A percentile compares a stretch with the other conserved stretches of the same genome.
Conservation (phyloP, 2,888 invertebrate species). For the Heliconius charithonia region DNA sequence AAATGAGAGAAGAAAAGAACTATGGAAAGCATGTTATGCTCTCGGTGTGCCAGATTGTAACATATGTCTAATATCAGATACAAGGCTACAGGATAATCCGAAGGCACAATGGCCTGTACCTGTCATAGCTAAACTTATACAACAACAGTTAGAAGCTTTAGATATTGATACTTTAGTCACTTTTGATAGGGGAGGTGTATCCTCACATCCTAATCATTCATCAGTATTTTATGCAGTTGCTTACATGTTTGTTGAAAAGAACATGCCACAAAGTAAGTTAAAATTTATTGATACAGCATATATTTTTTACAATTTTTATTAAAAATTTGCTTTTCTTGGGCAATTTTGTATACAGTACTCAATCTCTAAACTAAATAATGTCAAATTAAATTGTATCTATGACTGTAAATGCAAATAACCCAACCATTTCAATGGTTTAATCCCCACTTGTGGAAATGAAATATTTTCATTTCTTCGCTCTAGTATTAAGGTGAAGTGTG, state of each 20-base stretch:
- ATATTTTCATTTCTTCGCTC: no score
- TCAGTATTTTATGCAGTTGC: constrained; percentile 92
- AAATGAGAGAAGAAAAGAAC: constrained; percentile 87
- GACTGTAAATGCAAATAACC: no score
- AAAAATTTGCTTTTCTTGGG: no score
- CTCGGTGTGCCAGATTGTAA: constrained; percentile 91
- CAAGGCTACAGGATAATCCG: constrained; percentile 90
- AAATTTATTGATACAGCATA: neutral
- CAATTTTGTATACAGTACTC: no score
- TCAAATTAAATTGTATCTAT: no score
- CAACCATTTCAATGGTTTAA: no score
- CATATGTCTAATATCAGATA: constrained; percentile 88
- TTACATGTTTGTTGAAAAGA: constrained; percentile 89
- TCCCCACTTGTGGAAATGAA: no score
- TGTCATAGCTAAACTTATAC: constrained; percentile 73
- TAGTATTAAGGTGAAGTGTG: no score
- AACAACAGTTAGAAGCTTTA: constrained; percentile 86
- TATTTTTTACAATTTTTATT: no score
- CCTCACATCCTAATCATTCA: constrained; percentile 95
- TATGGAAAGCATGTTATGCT: constrained; percentile 90
- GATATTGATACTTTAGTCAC: constrained; percentile 94
- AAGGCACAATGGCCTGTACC: constrained; percentile 88
- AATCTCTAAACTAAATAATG: no score
- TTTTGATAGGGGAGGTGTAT: constrained; percentile 97
- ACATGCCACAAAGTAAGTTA: constrained; percentile 88